Conservation (phyloP, 2,797 vertebrate species). For the Phalanger gymnotis region DNA sequence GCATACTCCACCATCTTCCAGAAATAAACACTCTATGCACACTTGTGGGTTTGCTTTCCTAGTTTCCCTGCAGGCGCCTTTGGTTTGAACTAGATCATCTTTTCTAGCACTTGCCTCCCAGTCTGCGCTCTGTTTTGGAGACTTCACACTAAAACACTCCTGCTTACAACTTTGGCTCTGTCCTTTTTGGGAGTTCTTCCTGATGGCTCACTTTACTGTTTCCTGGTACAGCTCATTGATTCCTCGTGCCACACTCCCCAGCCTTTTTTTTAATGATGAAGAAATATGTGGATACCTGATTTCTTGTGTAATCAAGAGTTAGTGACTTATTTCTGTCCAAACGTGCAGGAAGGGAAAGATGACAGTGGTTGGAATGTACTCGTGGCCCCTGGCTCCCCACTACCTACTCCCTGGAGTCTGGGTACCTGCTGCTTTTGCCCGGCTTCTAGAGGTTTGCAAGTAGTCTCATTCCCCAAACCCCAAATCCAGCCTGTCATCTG, state of each 20-base stretch:
- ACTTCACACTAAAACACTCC: neutral
- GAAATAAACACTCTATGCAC: slow-evolving; percentile 72
- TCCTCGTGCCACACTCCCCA: neutral
- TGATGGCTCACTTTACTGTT: neutral
- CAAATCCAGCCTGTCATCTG: neutral
- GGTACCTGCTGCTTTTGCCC: neutral
- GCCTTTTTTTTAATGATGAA: neutral
- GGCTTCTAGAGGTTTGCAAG: neutral
- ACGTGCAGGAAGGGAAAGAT: neutral
- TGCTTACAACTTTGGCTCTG: neutral
- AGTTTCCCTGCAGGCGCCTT: slow-evolving; percentile 8
- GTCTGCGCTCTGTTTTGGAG: neutral
- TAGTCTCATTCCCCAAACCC: neutral
- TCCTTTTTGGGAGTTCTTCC: neutral
- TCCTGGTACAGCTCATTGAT: neutral
- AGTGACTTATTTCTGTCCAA: neutral
- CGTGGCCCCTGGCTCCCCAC: neutral
- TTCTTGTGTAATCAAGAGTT: neutral
- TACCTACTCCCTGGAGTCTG: neutral
- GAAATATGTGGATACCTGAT: neutral
- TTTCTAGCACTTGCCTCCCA: neutral
- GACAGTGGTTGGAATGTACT: neutral
- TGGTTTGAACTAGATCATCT: slow-evolving; percentile 7
- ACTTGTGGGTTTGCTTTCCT: slow-evolving; percentile 51
- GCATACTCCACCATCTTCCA: slow-evolving; percentile 65